phyloP scores from a whole-genome alignment of 2,888 invertebrate species.

The Stegophylla sp. region DNA sequence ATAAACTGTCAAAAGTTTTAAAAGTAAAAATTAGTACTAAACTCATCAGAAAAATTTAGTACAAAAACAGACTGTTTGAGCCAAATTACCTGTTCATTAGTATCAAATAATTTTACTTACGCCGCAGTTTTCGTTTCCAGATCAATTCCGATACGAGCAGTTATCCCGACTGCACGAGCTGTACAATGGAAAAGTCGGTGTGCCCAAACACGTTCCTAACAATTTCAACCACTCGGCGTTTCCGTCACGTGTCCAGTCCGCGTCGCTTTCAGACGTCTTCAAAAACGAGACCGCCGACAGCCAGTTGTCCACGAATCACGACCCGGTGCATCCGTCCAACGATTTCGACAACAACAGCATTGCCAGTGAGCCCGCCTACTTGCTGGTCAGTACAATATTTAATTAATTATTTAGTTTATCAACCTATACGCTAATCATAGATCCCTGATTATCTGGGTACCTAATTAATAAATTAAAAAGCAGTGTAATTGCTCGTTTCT shows the following conservation, averaged over 20 bases:
- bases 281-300: slow-evolving; percentile 57
- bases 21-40: no score
- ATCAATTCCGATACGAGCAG: slow-evolving; percentile 71
- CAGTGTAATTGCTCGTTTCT: no score
- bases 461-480: no score
- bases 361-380: slow-evolving; percentile 84
- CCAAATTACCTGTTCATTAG: no score
- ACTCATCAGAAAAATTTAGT: not conserved
- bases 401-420: no score
- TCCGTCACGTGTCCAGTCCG: slow-evolving; percentile 74
- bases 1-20: no score
- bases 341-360: slow-evolving; percentile 75
- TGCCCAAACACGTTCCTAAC: slow-evolving; percentile 58
- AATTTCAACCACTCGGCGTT: slow-evolving; percentile 62
- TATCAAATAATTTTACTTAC: not conserved
- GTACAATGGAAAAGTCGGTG: slow-evolving; percentile 78
- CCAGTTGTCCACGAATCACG: slow-evolving; percentile 28
- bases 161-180: slow-evolving; percentile 81
- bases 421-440: no score
- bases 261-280: slow-evolving; percentile 73
- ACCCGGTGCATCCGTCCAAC: slow-evolving; percentile 46
- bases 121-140: not conserved
- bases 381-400: slow-evolving; percentile 61
- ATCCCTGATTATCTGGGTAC: no score
- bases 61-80: no score